A percentile compares a stretch with the other conserved stretches of the same genome.
Evolutionary conservation across 2,113 vertebrate genomes (phyloP).

Genomic region (Prietella phreatophila): DNA sequence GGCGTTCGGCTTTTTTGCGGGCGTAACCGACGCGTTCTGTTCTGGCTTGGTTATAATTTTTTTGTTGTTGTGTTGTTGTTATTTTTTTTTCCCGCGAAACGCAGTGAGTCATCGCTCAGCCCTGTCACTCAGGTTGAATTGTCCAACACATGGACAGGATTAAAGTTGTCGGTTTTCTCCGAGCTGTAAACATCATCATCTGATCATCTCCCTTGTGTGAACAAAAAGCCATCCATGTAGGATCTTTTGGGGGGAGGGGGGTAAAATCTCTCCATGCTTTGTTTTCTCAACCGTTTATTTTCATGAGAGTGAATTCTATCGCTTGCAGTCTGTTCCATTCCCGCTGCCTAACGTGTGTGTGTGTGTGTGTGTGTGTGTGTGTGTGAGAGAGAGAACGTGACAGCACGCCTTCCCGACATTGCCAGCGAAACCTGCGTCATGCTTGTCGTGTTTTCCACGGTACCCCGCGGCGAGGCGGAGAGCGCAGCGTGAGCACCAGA

Average conservation of each 20-base stretch:
- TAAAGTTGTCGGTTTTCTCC: neutral
- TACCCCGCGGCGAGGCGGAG: slow-evolving; percentile 19
- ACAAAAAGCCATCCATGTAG: neutral
- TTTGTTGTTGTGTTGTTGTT: too few species aligned
- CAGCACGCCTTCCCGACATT: slow-evolving; percentile 37
- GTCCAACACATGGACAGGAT: neutral
- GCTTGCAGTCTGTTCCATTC: neutral
- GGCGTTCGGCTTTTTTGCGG: neutral
- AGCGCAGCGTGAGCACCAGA: slow-evolving; percentile 28
- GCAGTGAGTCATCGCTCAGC: neutral
- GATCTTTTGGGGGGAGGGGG: neutral
- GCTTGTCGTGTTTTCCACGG: slow-evolving; percentile 26
- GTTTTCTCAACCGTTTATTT: neutral
- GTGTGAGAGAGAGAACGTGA: neutral
- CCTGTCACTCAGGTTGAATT: neutral
- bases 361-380: slow-evolving; percentile 24
- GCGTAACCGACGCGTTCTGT: neutral
- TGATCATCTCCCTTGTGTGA: neutral
- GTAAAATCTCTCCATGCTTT: neutral
- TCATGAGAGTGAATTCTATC: neutral
- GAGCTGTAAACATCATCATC: neutral
- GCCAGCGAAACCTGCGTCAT: slow-evolving; percentile 50
- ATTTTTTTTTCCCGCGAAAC: neutral
- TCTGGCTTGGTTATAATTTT: neutral
- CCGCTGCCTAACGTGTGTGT: neutral